Evolutionary conservation across 2,113 vertebrate genomes (phyloP), one percentile per base, ranked within the genome.

Genomic region (Saccopteryx bilineata): DNA sequence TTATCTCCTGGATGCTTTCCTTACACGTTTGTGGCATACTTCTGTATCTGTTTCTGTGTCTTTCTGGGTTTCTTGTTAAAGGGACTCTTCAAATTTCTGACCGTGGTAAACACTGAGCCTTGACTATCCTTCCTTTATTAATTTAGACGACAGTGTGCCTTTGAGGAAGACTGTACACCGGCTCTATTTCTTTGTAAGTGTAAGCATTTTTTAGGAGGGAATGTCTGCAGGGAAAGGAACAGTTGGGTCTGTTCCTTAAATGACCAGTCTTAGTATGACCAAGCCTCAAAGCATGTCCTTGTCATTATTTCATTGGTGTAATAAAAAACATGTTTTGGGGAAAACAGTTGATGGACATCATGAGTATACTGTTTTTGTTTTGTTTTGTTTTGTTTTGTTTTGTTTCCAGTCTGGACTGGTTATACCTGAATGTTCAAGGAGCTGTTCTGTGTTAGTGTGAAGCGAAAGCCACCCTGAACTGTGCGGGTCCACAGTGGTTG

Each of bases 261-360:
- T 86, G 72, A 33, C 23, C 46, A 81, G 23, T 65, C 17, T 60
- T 21, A 58, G 19, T 63, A 19, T 90, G 56, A 93, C 60, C 84
- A 89, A 71, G 65, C 39, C 39, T 52, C 46, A 39, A 6, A 78
- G 19, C 5, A 2, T 48, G n/a, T 31, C 88, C 13, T 72, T 63
- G 19, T n/a, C 56, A 33, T 95, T 33, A 50, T 90, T 92, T 94
- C 31, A 63, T 94, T 75, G 96, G 96, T 96, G 2, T 97, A 71
- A 71, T 91, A 87, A 81, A 54, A 96, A 96, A 88, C 88, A 86
- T 96, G 87, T 95, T 97, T 26, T 87, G 79, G 93, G 87, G 56
- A 78, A 97, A 95, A 95, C 87, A 97, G 33, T 5, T 26, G 33
- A 50, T 60, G 80, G 56, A 33, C 58, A 48, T 89, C 10, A 15